Conservation (phyloP, 2,797 vertebrate genomes). For the Triplophysa yarkandensis region DNA sequence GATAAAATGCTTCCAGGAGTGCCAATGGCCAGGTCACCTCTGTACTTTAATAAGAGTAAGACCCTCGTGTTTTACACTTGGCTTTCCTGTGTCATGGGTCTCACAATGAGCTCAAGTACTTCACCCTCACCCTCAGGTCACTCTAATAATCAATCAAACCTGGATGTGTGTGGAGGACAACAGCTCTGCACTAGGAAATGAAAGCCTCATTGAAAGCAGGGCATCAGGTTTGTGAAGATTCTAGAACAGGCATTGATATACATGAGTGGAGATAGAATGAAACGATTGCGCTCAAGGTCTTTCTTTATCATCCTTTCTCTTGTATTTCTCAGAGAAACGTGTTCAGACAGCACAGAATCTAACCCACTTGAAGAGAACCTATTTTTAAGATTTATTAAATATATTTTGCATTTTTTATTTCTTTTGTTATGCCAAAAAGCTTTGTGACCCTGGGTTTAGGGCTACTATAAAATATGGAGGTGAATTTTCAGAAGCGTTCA, state of each 20-base stretch:
- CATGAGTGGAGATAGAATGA: not conserved
- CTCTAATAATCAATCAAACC: constrained; percentile 41
- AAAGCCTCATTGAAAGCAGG: not conserved
- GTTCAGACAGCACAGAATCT: too few species aligned
- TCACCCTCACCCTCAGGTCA: constrained; percentile 41
- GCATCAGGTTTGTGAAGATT: not conserved
- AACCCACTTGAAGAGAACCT: too few species aligned
- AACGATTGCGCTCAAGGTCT: not conserved
- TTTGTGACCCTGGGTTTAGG: too few species aligned
- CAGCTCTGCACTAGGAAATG: constrained; percentile 22
- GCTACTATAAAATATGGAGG: too few species aligned
- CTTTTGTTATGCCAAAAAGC: too few species aligned
- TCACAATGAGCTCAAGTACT: constrained; percentile 39
- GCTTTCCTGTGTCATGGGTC: constrained; percentile 35
- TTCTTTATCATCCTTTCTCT: constrained; percentile 4
- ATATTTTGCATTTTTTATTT: too few species aligned
- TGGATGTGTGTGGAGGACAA: constrained; percentile 4
- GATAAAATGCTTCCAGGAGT: not conserved
- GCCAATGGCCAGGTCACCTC: constrained; percentile 28
- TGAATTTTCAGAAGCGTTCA: too few species aligned
- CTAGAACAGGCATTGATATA: not conserved
- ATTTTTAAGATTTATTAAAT: too few species aligned
- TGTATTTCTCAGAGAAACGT: not conserved
- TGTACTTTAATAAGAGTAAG: constrained; percentile 4
- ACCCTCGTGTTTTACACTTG: constrained; percentile 40